phyloP scores from a whole-genome alignment of 2,113 vertebrate genomes.

The Hylia prasina region DNA sequence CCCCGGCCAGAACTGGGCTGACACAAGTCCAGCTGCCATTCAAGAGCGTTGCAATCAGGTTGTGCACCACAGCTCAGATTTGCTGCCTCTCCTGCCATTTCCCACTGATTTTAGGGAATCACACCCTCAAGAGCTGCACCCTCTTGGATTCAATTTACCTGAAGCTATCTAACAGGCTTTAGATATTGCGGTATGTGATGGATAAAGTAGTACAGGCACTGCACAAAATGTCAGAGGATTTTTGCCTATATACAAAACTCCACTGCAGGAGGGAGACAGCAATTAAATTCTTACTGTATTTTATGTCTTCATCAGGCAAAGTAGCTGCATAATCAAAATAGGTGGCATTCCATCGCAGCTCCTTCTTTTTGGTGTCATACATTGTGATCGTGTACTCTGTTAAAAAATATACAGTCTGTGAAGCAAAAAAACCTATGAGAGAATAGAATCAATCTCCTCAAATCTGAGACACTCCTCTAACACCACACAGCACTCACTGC shows the following conservation, averaged over 20 bases:
- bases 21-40: not conserved
- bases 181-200: not conserved
- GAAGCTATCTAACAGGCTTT: not conserved
- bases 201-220: not conserved
- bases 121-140: not conserved
- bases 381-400: constrained; percentile 98
- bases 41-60: fast-evolving
- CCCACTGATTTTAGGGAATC: not conserved
- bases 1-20: not conserved
- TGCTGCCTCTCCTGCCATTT: not conserved
- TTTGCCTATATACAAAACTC: not conserved
- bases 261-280: not conserved
- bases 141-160: not conserved
- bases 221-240: not conserved
- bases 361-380: constrained; percentile 96
- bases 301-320: constrained; percentile 86
- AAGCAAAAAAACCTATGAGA: constrained; percentile 31
- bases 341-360: constrained; percentile 97
- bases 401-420: constrained; percentile 52
- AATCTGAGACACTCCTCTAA: not conserved
- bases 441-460: not conserved
- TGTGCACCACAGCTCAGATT: not conserved
- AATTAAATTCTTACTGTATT: constrained; percentile 84
- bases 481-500: not conserved
- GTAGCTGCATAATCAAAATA: constrained; percentile 96